Evolutionary conservation across 2,113 vertebrate species (phyloP).

Genomic region (Argyrosomus japonicus): DNA sequence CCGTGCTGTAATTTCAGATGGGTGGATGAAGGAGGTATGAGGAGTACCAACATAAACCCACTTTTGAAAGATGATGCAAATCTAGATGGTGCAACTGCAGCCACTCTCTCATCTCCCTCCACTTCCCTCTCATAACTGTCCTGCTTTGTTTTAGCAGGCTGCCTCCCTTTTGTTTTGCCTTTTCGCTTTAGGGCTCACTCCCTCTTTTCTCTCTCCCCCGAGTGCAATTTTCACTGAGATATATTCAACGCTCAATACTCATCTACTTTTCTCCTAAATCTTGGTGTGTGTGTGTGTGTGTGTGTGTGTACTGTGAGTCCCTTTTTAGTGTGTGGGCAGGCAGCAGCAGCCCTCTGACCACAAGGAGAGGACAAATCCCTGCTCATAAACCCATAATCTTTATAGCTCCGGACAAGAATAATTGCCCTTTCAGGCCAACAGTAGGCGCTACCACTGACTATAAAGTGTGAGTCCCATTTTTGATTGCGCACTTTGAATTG

Average conservation of each 20-base stretch:
- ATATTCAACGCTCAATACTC: constrained; percentile 64
- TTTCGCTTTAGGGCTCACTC: constrained; percentile 5
- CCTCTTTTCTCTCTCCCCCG: constrained; percentile 44
- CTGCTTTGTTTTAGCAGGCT: constrained; percentile 6
- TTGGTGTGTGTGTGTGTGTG: constrained; percentile 37
- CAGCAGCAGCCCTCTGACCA: constrained; percentile 56
- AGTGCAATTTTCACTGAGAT: constrained; percentile 61
- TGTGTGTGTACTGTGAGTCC: constrained; percentile 41
- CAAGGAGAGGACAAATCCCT: constrained; percentile 68
- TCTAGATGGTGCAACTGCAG: background rate
- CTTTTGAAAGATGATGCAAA: constrained; percentile 54
- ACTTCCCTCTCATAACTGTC: background rate
- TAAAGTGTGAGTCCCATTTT: constrained; percentile 43
- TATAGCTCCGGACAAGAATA: constrained; percentile 60
- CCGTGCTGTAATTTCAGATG: constrained; percentile 50
- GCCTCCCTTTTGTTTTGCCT: constrained; percentile 47
- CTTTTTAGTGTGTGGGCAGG: constrained; percentile 49
- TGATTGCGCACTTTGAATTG: constrained; percentile 35
- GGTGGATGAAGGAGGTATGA: background rate
- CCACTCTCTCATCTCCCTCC: background rate
- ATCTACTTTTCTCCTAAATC: constrained; percentile 71
- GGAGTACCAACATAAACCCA: constrained; percentile 14
- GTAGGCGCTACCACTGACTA: constrained; percentile 28
- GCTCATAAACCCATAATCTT: constrained; percentile 72
- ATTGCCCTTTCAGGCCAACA: constrained; percentile 56